Percentiles rank a stretch among this genome's conserved stretches.
Conservation (phyloP, 2,888 invertebrate genomes). For the Steinernema hermaphroditum region DNA sequence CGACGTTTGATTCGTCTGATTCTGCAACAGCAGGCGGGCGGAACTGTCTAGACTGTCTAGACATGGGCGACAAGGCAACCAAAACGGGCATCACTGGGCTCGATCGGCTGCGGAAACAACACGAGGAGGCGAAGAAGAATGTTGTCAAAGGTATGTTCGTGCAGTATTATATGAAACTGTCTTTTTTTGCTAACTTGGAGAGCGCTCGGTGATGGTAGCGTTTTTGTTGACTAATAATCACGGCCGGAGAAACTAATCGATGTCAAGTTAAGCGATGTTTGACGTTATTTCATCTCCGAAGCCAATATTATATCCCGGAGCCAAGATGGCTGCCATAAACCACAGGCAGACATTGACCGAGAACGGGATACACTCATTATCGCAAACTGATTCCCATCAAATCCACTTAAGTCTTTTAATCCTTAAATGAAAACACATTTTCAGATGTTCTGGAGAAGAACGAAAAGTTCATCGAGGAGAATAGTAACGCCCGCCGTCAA, state of each 20-base stretch:
- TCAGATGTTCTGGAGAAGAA: conserved; percentile 20
- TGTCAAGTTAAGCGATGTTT: too few species aligned
- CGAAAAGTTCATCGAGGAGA: conserved; percentile 17
- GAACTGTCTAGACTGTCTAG: neutral
- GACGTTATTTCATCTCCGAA: too few species aligned
- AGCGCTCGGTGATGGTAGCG: too few species aligned
- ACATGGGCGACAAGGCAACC: neutral
- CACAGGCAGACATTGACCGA: too few species aligned
- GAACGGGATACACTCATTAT: too few species aligned
- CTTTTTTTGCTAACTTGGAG: neutral
- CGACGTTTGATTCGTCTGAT: neutral
- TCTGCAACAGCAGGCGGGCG: neutral
- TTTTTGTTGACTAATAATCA: too few species aligned
- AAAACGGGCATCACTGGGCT: conserved; percentile 17
- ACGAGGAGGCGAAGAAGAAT: conserved; percentile 12
- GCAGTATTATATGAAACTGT: neutral
- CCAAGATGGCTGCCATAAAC: too few species aligned
- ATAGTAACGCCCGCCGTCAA: conserved; percentile 20
- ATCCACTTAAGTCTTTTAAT: too few species aligned
- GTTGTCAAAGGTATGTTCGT: neutral
- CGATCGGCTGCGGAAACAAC: conserved; percentile 16
- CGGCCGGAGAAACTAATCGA: too few species aligned
- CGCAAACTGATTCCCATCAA: too few species aligned
- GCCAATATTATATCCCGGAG: too few species aligned
- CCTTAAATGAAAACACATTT: neutral